Conservation (phyloP, 1,140 invertebrate genomes). For the Anastatus disparis region DNA sequence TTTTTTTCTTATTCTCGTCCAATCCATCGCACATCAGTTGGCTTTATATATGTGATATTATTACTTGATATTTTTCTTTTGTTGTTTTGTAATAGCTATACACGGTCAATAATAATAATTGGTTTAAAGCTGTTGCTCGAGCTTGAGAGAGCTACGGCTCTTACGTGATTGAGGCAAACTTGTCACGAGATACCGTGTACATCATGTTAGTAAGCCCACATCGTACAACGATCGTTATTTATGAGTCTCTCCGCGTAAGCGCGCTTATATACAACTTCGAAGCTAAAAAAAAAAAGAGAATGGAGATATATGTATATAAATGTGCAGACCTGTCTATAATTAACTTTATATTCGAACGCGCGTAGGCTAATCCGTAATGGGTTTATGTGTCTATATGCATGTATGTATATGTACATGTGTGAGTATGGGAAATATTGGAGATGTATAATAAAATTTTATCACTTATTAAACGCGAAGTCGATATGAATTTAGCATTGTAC, state of each 20-base stretch:
- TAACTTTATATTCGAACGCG: constrained; percentile 6
- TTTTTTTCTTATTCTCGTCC: constrained; percentile 43
- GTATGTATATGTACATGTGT: neutral
- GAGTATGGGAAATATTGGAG: constrained; percentile 7
- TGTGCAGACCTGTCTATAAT: constrained; percentile 17
- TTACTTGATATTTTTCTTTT: constrained; percentile 42
- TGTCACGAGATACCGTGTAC: constrained; percentile 43
- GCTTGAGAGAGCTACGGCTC: neutral
- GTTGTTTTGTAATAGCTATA: constrained; percentile 42
- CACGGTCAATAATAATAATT: constrained; percentile 47
- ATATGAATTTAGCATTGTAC: too few relatives aligned
- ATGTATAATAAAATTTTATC: constrained; percentile 16
- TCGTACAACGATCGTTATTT: constrained; percentile 13
- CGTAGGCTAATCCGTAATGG: too few relatives aligned
- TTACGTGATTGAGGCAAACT: constrained; percentile 49
- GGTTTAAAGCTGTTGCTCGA: constrained; percentile 32
- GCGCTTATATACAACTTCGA: too few relatives aligned
- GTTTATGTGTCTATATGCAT: too few relatives aligned
- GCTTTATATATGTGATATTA: too few relatives aligned
- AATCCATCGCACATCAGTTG: too few relatives aligned
- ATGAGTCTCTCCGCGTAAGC: neutral
- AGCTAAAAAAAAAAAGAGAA: too few relatives aligned
- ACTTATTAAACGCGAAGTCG: constrained; percentile 2
- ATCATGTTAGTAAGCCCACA: constrained; percentile 22
- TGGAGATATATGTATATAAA: neutral